A percentile compares a stretch with the other conserved stretches of the same genome.
Conservation (phyloP, 2,888 invertebrate species). For the Lasioglossum leucozonium region DNA sequence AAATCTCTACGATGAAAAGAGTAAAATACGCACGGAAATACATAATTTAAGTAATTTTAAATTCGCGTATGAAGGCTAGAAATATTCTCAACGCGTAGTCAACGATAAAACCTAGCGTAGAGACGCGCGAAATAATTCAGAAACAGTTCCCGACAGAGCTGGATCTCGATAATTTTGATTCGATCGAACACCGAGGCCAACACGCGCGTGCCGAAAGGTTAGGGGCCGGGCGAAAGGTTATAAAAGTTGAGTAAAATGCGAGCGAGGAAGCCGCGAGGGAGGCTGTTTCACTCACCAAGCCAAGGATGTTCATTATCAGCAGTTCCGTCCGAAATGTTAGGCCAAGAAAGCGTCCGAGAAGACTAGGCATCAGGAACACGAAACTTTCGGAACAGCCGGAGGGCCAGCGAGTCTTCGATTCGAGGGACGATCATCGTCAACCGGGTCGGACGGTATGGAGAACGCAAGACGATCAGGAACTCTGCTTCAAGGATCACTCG, state of each 20-base stretch:
- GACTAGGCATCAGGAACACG: constrained; percentile 69
- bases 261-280: background rate
- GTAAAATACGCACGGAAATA: too few relatives aligned
- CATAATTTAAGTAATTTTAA: too few relatives aligned
- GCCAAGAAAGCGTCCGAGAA: constrained; percentile 69
- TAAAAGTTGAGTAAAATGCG: constrained; percentile 8
- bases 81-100: background rate
- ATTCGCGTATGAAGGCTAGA: too few relatives aligned
- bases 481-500: constrained; percentile 11
- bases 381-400: constrained; percentile 42
- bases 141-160: background rate
- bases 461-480: constrained; percentile 8
- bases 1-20: too few relatives aligned
- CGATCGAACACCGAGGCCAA: background rate
- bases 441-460: background rate
- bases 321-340: constrained; percentile 76
- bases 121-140: background rate
- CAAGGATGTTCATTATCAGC: constrained; percentile 77
- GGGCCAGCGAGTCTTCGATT: constrained; percentile 40
- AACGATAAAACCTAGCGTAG: background rate
- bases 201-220: background rate
- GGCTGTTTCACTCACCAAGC: constrained; percentile 71
- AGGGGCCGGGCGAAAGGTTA: background rate
- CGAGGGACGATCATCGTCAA: constrained; percentile 50
- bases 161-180: background rate